Evolutionary conservation across 2,888 invertebrate genomes (phyloP).

Genomic region (Monoplex corrugatus): DNA sequence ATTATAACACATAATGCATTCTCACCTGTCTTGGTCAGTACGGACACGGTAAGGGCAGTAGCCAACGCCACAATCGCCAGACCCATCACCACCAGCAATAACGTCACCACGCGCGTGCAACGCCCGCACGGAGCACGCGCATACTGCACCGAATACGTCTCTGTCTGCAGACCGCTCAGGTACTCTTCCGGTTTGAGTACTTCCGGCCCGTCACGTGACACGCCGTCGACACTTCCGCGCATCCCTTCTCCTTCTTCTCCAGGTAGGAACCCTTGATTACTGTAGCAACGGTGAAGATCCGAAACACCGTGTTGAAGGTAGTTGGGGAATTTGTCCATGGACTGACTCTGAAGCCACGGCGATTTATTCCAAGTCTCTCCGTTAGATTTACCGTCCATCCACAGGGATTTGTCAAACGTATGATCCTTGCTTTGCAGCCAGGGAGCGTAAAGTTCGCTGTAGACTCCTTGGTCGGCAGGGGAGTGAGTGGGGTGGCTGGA

Average conservation of each 20-base stretch:
- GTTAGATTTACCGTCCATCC: too few species aligned
- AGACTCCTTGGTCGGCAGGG: not conserved
- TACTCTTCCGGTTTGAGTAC: slow-evolving; percentile 43
- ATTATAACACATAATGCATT: too few species aligned
- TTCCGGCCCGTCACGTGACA: slow-evolving; percentile 22
- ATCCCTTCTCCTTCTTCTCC: not conserved
- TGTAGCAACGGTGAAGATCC: not conserved
- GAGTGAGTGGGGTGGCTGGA: not conserved
- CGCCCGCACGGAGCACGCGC: slow-evolving; percentile 1
- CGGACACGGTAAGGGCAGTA: slow-evolving; percentile 41
- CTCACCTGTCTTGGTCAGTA: slow-evolving; percentile 34
- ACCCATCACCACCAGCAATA: slow-evolving; percentile 39
- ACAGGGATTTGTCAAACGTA: too few species aligned
- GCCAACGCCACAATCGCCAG: slow-evolving; percentile 45
- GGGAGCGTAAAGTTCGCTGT: not conserved
- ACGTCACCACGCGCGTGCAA: slow-evolving; percentile 30
- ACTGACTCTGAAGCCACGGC: not conserved
- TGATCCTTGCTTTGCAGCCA: not conserved
- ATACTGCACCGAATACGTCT: not conserved
- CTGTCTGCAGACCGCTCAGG: slow-evolving; percentile 32
- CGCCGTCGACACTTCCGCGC: not conserved
- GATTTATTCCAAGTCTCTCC: too few species aligned
- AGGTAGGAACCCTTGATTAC: not conserved
- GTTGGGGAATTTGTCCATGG: not conserved
- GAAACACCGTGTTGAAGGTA: not conserved